Evolutionary conservation across 2,113 vertebrate species (phyloP), one percentile per base, ranked within the genome.

Genomic region (Bucco capensis): DNA sequence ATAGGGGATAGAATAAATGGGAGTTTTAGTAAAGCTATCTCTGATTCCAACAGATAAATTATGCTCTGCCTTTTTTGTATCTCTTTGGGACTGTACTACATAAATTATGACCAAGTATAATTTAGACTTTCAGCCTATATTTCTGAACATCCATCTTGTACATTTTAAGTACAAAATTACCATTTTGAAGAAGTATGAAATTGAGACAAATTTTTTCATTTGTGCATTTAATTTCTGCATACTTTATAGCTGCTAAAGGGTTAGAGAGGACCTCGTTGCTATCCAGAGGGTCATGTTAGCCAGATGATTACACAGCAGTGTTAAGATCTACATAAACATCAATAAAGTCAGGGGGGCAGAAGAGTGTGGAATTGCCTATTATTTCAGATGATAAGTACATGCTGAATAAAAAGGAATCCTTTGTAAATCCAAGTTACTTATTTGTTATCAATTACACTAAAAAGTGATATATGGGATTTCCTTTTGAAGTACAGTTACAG

Each of bases 31-130:
- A 97, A 97, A 98, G 98, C 98, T 97, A 97, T 98, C 97, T 97
- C 98, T 97, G 98, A 98, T 98, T 98, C 98, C 95, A 97, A 97
- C 97, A 98, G 98, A 99, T 98, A 98, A 99, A 98, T 99, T 98
- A 98, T 96, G 98, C 97, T 96, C 95, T 96, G 97, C 97, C 97
- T 98, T 97, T 97, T 98, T 96, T 97, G 97, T 98, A 98, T 98
- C 96, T 98, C 98, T 98, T 98, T 98, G 98, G 98, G 98, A 98
- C 98, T 98, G 97, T 98, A 98, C 97, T 96, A 97, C 98, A 99
- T 99, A 98, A 99, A 99, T 99, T 98, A 99, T 99, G 98, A 98
- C 98, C 98, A 98, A 98, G 98, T 98, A 98, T 98, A 98, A 99
- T 98, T 98, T 98, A 98, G 97, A 97, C 98, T 98, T 98, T 99